A percentile compares a stretch with the other conserved stretches of the same genome.
Conservation (phyloP, 2,113 vertebrate species). For the Conger conger region DNA sequence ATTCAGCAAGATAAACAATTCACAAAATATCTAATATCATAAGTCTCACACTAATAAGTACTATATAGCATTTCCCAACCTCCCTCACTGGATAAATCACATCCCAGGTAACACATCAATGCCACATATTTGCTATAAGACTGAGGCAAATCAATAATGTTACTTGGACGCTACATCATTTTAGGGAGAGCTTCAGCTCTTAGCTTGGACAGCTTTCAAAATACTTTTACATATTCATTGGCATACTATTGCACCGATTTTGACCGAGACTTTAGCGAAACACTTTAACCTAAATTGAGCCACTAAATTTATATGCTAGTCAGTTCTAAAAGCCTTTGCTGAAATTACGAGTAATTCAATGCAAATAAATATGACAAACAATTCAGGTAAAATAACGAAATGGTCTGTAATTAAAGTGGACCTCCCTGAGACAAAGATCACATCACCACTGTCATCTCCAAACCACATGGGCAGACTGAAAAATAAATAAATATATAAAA, state of each 20-base stretch:
- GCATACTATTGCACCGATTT: conserved; percentile 38
- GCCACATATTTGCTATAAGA: conserved; percentile 12
- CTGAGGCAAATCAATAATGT: conserved; percentile 34
- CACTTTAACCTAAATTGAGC: not conserved
- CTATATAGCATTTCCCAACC: conserved; percentile 32
- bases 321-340: conserved; percentile 48
- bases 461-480: not conserved
- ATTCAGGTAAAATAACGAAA: conserved; percentile 14
- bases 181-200: conserved; percentile 34
- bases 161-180: conserved; percentile 55
- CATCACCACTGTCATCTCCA: conserved; percentile 18
- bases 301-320: conserved; percentile 25
- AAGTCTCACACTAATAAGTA: too few relatives aligned
- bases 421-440: conserved; percentile 65
- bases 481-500: conserved; percentile 17
- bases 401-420: conserved; percentile 40
- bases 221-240: conserved; percentile 44
- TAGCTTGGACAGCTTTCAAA: conserved; percentile 41
- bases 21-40: conserved; percentile 23
- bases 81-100: not conserved
- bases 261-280: conserved; percentile 9
- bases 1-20: conserved; percentile 40
- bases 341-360: conserved; percentile 41
- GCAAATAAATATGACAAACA: conserved; percentile 27
- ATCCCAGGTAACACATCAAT: conserved; percentile 29